phyloP scores from a whole-genome alignment of 2,113 vertebrate genomes.

The Solenodon paradoxus region DNA sequence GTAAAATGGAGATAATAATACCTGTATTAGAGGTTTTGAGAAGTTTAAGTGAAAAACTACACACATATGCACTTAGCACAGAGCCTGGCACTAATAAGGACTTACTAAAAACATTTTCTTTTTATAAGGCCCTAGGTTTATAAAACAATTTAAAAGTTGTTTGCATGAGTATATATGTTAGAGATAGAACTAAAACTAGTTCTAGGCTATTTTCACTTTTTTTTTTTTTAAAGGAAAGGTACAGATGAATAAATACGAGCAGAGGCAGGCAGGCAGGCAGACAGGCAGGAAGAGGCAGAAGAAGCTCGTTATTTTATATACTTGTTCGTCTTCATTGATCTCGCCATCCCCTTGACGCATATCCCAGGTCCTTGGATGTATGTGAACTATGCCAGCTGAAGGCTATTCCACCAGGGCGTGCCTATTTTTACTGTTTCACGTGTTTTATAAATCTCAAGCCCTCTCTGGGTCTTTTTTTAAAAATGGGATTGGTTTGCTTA shows the following conservation, averaged over 20 bases:
- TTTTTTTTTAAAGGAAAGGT: too few species aligned
- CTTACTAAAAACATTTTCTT: not conserved
- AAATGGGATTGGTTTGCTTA: not conserved
- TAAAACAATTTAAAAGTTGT: slow-evolving; percentile 23
- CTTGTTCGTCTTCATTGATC: too few species aligned
- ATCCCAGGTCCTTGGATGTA: too few species aligned
- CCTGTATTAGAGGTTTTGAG: not conserved
- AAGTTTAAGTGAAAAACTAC: not conserved
- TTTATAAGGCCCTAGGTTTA: not conserved
- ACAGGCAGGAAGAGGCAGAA: too few species aligned
- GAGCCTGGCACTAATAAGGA: not conserved
- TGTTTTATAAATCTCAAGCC: not conserved
- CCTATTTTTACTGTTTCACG: not conserved
- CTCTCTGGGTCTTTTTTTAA: slow-evolving; percentile 18
- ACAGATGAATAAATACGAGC: too few species aligned
- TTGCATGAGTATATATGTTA: too few species aligned
- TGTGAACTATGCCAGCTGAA: too few species aligned
- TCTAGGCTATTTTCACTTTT: not conserved
- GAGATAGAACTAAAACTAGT: not conserved
- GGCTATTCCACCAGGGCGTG: too few species aligned
- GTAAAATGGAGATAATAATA: too few species aligned
- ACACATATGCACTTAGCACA: not conserved
- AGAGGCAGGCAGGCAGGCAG: too few species aligned
- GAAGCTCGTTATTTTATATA: too few species aligned
- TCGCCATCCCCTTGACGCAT: too few species aligned